Base-by-base conservation (phyloP, 1,140 invertebrate genomes). In the Piezodorus guildinii region DNA sequence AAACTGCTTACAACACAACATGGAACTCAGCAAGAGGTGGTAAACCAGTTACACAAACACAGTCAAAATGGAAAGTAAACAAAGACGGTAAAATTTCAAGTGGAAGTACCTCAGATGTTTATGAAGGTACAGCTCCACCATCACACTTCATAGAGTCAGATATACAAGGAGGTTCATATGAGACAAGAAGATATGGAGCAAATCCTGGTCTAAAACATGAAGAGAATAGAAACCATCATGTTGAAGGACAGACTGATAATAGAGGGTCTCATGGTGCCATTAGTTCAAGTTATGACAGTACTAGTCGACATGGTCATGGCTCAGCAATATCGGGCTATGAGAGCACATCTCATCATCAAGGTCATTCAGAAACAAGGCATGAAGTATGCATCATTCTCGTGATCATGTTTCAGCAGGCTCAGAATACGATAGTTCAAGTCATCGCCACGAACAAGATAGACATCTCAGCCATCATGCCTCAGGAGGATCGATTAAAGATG, bases 71-170 rank as follows among this genome's bases (percentile, higher is more conserved):
- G 70, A 67, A 63, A 15, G 66, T 67, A 14, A 68, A 72, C 54
- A 63, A 71, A 39, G 60, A 72, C 54, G 71, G 71, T 23, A 25
- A 65, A 15, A 51, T 72, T n/a, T 44, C 64, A 15, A 70, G 67
- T 62, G 71, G 71, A 15, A 67, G 67, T 30, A 62, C 46, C 5
- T 62, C 63, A 1, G 64, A 65, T 52, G 44, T 51, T 15, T 51
- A 30, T 44, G 67, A 65, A 64, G 67, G 60, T 21, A 56, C 62
- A 60, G n/a, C 58, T 60, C 58, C 58, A 6, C 17, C 25, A 3
- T n/a, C 16, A 39, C 52, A 56, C 23, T 39, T 39, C 12, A 39
- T 39, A 10, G 34, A 39, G 12, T 39, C 34, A 10, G 34, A 39
- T 39, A 30, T 30, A 4, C 52, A 56, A 43, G 25, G 27, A 60